A percentile compares a stretch with the other conserved stretches of the same genome.
Evolutionary conservation across 1,140 invertebrate species (phyloP).

Genomic region (Sitodiplosis mosellana): DNA sequence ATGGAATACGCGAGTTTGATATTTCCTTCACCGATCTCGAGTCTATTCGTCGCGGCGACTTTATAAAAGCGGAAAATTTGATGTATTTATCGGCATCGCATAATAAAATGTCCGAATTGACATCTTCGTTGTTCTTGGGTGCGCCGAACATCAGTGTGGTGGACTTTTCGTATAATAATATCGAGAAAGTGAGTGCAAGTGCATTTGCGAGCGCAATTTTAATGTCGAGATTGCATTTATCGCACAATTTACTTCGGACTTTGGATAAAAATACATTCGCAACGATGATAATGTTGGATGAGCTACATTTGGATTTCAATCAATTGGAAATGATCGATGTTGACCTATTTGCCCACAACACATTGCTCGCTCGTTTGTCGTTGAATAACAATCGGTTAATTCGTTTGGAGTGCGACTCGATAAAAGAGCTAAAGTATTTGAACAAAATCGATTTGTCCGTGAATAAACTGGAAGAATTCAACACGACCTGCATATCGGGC

Average conservation of each 20-base stretch:
- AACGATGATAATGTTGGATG: slow-evolving; percentile 18
- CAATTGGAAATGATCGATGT: slow-evolving; percentile 13
- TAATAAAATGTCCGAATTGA: slow-evolving; percentile 18
- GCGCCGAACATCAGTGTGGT: slow-evolving; percentile 16
- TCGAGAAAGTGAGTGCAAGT: slow-evolving; percentile 14
- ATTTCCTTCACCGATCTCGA: slow-evolving; percentile 18
- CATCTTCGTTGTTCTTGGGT: slow-evolving; percentile 19
- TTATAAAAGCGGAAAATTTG: slow-evolving; percentile 16
- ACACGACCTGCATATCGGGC: not conserved
- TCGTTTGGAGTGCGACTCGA: slow-evolving; percentile 13
- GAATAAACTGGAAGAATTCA: slow-evolving; percentile 13
- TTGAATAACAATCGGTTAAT: slow-evolving; percentile 15
- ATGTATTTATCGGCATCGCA: slow-evolving; percentile 16
- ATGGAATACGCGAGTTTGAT: slow-evolving; percentile 16
- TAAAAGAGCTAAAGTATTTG: slow-evolving; percentile 5
- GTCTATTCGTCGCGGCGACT: slow-evolving; percentile 18
- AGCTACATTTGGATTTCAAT: slow-evolving; percentile 16
- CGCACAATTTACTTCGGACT: slow-evolving; percentile 12
- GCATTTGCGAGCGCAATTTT: slow-evolving; percentile 16
- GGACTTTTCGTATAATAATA: slow-evolving; percentile 17
- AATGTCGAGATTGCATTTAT: slow-evolving; percentile 14
- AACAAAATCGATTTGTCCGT: slow-evolving; percentile 13
- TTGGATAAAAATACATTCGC: slow-evolving; percentile 17
- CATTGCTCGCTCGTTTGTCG: slow-evolving; percentile 17
- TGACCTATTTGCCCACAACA: slow-evolving; percentile 17